Percentiles rank a stretch among this genome's conserved stretches.
Conservation (phyloP, 1,140 invertebrate genomes). For the Heliconius nattereri region DNA sequence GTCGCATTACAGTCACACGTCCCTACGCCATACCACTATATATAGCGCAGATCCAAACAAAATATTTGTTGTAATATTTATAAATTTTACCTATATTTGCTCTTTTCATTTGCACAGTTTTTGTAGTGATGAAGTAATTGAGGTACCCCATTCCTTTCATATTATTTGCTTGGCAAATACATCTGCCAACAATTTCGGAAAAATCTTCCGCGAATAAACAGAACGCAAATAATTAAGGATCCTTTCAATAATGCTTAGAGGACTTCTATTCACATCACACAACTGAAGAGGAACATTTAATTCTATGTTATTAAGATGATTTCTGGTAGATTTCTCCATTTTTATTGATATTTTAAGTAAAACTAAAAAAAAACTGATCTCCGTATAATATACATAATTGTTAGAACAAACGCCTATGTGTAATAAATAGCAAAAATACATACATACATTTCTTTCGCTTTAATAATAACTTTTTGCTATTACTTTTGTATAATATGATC, state of each 20-base stretch:
- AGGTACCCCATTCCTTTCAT: neutral
- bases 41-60: too few relatives aligned
- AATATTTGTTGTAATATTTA: neutral
- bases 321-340: neutral
- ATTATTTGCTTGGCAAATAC: neutral
- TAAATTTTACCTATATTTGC: neutral
- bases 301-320: neutral
- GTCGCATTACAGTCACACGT: too few relatives aligned
- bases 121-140: neutral
- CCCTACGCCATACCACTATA: too few relatives aligned
- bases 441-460: neutral
- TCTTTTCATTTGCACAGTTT: neutral
- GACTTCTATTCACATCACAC: slow-evolving; percentile 2
- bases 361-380: too few relatives aligned
- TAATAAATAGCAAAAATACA: neutral
- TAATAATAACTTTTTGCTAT: neutral
- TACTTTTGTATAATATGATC: neutral
- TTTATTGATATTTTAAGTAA: neutral
- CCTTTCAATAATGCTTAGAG: neutral
- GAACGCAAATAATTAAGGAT: slow-evolving; percentile 2
- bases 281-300: neutral
- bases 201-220: neutral
- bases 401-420: neutral
- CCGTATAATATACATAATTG: too few relatives aligned
- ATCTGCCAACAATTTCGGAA: neutral